Percentiles rank a stretch among this genome's conserved stretches.
Evolutionary conservation across 2,113 vertebrate genomes (phyloP).

Genomic region (Platichthys stellatus): DNA sequence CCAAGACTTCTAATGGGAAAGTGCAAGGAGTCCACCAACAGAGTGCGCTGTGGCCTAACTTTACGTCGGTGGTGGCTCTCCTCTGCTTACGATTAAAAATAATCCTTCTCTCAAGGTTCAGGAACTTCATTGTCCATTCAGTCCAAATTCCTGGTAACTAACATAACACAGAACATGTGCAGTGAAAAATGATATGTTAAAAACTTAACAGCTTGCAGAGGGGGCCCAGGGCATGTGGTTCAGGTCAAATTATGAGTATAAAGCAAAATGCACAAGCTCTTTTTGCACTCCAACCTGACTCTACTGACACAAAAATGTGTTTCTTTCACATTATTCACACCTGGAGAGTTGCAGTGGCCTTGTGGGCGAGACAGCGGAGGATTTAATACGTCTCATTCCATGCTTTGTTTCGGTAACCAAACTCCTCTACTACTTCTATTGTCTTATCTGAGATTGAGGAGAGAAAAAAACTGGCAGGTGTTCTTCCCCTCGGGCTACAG

Average conservation of each 20-base stretch:
- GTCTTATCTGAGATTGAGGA: constrained; percentile 76
- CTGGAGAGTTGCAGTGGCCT: constrained; percentile 60
- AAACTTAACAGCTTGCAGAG: constrained; percentile 80
- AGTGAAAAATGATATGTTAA: constrained; percentile 75
- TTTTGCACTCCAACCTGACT: constrained; percentile 34
- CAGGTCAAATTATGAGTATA: constrained; percentile 74
- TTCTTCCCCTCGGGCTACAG: constrained; percentile 72
- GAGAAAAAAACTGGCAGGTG: constrained; percentile 74
- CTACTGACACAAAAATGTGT: constrained; percentile 55
- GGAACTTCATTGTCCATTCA: constrained; percentile 79
- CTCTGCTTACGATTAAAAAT: constrained; percentile 72
- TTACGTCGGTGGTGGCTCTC: constrained; percentile 22
- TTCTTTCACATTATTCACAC: constrained; percentile 67
- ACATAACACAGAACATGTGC: constrained; percentile 79
- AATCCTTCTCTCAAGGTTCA: constrained; percentile 74
- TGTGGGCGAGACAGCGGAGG: constrained; percentile 57
- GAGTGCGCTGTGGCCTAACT: constrained; percentile 66
- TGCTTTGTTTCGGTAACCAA: constrained; percentile 69
- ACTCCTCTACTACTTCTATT: constrained; percentile 73
- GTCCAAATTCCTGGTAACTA: constrained; percentile 74
- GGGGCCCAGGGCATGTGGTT: constrained; percentile 58
- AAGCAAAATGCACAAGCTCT: constrained; percentile 49
- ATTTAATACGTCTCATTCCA: constrained; percentile 67
- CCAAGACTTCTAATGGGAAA: constrained; percentile 27
- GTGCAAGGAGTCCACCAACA: constrained; percentile 48